Evolutionary conservation across 30 jellyfish, hydroid and myxozoan species (phyloP).

Genomic region (Sanderia malayensis): DNA sequence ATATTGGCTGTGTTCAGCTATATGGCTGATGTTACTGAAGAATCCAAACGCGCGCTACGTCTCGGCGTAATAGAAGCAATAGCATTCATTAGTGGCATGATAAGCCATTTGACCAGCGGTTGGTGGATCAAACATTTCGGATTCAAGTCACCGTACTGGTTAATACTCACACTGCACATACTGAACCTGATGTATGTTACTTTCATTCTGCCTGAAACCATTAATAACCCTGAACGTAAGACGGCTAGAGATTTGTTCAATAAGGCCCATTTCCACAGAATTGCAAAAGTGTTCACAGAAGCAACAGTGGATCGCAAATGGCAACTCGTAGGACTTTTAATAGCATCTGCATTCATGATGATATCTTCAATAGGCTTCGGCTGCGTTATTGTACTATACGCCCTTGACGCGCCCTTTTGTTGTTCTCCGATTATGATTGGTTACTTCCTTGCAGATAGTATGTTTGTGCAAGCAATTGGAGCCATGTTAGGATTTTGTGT

Average conservation of each 20-base stretch:
- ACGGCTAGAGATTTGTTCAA: constrained; percentile 58
- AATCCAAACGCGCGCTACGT: constrained; percentile 82
- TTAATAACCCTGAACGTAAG: constrained; percentile 41
- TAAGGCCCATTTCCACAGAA: constrained; percentile 57
- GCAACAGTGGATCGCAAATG: constrained; percentile 38
- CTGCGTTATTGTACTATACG: constrained; percentile 86
- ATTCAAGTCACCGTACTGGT: constrained; percentile 93
- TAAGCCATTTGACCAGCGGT: constrained; percentile 92
- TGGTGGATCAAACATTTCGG: constrained; percentile 98
- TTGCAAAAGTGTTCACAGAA: constrained; percentile 46
- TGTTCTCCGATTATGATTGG: constrained; percentile 97
- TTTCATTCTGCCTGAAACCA: constrained; percentile 65
- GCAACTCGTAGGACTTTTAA: constrained; percentile 76
- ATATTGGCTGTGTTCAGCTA: constrained; percentile 91
- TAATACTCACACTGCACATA: constrained; percentile 65
- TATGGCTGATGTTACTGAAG: constrained; percentile 89
- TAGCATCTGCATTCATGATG: constrained; percentile 96
- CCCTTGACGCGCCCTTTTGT: constrained; percentile 92
- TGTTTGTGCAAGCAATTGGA: constrained; percentile 95
- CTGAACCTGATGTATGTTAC: constrained; percentile 55
- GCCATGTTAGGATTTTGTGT: constrained; percentile 83
- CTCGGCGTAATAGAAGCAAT: constrained; percentile 91
- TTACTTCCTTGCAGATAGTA: constrained; percentile 91
- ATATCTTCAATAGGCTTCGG: constrained; percentile 92
- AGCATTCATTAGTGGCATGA: constrained; percentile 96